Base-by-base conservation (phyloP, 2,113 vertebrate genomes). In the Bothrops jararaca region DNA sequence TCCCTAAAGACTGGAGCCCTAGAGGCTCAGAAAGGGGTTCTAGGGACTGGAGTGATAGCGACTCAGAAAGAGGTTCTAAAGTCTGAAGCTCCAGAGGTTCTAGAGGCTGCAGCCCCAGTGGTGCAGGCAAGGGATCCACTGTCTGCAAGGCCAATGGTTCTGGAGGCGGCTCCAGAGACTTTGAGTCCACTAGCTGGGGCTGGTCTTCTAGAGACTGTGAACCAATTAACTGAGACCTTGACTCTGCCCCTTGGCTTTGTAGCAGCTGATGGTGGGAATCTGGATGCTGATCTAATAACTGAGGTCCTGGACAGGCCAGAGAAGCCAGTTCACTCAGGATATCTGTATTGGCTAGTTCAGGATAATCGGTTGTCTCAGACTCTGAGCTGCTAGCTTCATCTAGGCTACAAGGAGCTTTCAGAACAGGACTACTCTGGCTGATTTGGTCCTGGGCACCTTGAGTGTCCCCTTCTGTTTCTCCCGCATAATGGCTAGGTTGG, bases 291-390 rank as follows among this genome's bases (percentile, higher is more conserved):
- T 97, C 97, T 86, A 97, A 96, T 94, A 98, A 95, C 97, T 97
- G 98, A n/a, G 98, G 96, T 90, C 97, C 98, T 0, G 98, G 98
- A 93, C 98, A 98, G 0, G 98, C 97, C 64, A 98, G 95, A 42
- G 98, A 98, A 85, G 98, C 98, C 93, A 98, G 96, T 92, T 98
- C 98, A 0, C 97, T 98, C 48, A 98, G 97, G 92, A 98, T 98
- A 90, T 98, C 98, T 0, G 98, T 97, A 1, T 98, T 97, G 0
- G 98, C 98, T 11, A 98, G 97, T n/a, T 98, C 98, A 0, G 97
- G 97, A 91, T 98, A 98, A 90, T 98, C 98, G 0, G 97, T 90
- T 0, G 97, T 91, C 0, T 97, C 97, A 0, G 98, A 97, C 92
- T 98, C 98, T 0, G 96, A 96, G 92, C 95, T 94, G 88, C 97